Evolutionary conservation across 1,140 invertebrate genomes (phyloP), one percentile per base, ranked within the genome.

Genomic region (Notospermus geniculatus): DNA sequence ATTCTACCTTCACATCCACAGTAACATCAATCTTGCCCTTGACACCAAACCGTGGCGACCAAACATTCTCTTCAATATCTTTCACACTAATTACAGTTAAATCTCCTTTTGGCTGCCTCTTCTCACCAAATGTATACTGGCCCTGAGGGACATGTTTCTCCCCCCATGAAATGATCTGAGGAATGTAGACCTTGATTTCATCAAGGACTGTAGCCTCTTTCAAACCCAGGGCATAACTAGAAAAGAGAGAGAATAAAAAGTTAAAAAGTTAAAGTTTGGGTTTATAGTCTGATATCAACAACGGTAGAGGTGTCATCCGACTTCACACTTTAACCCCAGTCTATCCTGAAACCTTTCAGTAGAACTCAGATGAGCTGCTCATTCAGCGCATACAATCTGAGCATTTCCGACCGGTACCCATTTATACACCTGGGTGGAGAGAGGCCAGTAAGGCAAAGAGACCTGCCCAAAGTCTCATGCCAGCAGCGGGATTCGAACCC

Each of bases 61-160:
- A 96, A 55, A 97, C 85, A 78, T 91, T 95, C 78, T 97, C 94
- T 83, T 98, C 95, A 62, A 97, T 95, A 72, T 96, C 94, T 50
- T 85, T 73, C 46, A 97, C 85, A 62, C 85, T 74, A 9, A 85
- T 80, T 22, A 95, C 89, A 59, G 77, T 82, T 9, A 67, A 54
- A 28, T 72, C 62, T 50, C 29, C 54, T 11, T 28, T 22, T 27
- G 29, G 23, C 5, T 28, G 29, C 27, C n/a, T n/a, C 54, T 32
- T 32, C n/a, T 32, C 29, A 22, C 23, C 29, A 19, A 27, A 28
- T 11, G 29, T 55, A 30, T 55, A 28, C 5, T 5, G 25, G 19
- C 25, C 19, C 25, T 27, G 19, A n/a, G 4, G 46, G 9, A 52
- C 19, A 41, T 76, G 64, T 28, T 74, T 70, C 15, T 67, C n/a